Base-by-base conservation (phyloP, 2,888 invertebrate species). In the Branchipolynoe longqiensis region DNA sequence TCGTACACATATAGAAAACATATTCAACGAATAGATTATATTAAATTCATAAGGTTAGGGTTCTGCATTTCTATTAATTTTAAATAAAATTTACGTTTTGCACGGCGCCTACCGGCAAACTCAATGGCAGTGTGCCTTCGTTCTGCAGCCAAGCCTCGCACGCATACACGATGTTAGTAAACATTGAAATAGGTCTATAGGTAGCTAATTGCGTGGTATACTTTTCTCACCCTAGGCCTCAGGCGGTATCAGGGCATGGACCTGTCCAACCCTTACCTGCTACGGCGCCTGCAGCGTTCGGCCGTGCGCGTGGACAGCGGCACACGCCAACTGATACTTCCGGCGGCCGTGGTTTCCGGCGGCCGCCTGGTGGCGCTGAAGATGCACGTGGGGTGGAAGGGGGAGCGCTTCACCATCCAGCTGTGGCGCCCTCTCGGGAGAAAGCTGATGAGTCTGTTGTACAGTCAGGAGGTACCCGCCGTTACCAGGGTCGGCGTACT, bases 171-270 rank as follows among this genome's bases (percentile, higher is more conserved):
- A n/a, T n/a, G n/a, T n/a, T n/a, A n/a, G n/a, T n/a, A n/a, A n/a
- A n/a, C n/a, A n/a, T n/a, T n/a, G n/a, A n/a, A n/a, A n/a, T n/a
- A n/a, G n/a, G n/a, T n/a, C n/a, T n/a, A n/a, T n/a, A n/a, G n/a
- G n/a, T n/a, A n/a, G n/a, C n/a, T n/a, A n/a, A n/a, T n/a, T n/a
- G n/a, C n/a, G n/a, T n/a, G n/a, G n/a, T n/a, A n/a, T n/a, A n/a
- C n/a, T n/a, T n/a, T n/a, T n/a, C n/a, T n/a, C n/a, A n/a, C 6
- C 6, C 18, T 3, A 62, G 62, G 14, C 14, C 62, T 31, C 3
- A 18, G 36, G 36, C 22, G 36, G 38, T 40, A 36, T 22, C 78
- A 78, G 78, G 78, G 78, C 48, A 48, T 78, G 41, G 78, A 78
- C 78, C 78, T 78, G 4, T 2, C 1, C 78, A 41, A 78, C 54